Conservation (phyloP, 2,113 vertebrate species). For the Polyodon spathula region DNA sequence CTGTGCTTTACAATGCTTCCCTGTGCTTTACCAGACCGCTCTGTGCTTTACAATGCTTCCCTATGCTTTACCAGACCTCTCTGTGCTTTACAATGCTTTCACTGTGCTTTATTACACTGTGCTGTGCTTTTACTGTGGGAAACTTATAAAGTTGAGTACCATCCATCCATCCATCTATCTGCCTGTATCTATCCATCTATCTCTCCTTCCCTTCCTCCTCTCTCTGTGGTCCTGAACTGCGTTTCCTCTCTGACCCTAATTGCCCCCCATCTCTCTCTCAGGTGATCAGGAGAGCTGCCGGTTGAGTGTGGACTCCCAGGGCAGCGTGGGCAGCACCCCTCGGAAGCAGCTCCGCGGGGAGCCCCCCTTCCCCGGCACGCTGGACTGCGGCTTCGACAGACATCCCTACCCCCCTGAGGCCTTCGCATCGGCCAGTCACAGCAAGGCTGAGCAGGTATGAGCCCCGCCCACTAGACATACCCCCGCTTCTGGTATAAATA, state of each 20-base stretch:
- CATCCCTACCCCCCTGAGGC: conserved; percentile 68
- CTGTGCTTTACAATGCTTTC: too few relatives aligned
- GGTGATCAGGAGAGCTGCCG: not conserved
- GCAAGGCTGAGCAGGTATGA: conserved; percentile 76
- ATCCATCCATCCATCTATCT: too few relatives aligned
- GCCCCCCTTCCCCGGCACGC: conserved; percentile 40
- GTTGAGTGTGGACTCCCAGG: conserved; percentile 73
- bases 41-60: too few relatives aligned
- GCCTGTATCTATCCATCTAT: not conserved
- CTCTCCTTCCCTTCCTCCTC: not conserved
- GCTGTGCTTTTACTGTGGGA: too few relatives aligned
- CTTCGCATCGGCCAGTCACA: conserved; percentile 54
- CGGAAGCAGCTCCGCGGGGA: not conserved
- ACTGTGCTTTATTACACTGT: too few relatives aligned
- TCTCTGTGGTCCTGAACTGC: too few relatives aligned
- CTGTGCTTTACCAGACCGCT: too few relatives aligned
- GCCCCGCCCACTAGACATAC: not conserved
- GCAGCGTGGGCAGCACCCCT: conserved; percentile 44
- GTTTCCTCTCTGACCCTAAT: conserved; percentile 8
- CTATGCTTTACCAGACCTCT: too few relatives aligned
- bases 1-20: too few relatives aligned
- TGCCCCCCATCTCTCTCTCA: conserved; percentile 14
- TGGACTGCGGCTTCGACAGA: conserved; percentile 76
- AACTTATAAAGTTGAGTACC: too few relatives aligned
- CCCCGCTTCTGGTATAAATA: too few relatives aligned